Evolutionary conservation across 2,888 invertebrate genomes (phyloP).

Genomic region (Leptopilina syphax): DNA sequence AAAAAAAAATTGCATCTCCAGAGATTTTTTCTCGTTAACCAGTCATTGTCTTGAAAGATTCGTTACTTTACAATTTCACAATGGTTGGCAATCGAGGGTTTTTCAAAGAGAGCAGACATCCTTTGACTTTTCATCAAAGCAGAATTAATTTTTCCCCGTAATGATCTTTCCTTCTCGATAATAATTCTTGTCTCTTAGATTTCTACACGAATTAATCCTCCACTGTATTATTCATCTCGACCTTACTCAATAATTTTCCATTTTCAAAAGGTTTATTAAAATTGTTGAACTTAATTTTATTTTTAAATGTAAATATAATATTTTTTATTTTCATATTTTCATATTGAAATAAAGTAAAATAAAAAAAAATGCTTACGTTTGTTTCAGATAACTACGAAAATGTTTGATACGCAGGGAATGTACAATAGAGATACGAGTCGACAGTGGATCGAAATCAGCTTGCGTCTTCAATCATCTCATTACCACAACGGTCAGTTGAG

Average conservation of each 20-base stretch:
- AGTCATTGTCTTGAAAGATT: conserved; percentile 34
- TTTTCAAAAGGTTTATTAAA: too few species aligned
- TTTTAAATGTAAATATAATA: too few species aligned
- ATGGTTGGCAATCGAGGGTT: conserved; percentile 28
- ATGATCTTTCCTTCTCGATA: conserved; percentile 53
- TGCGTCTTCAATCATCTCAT: conserved; percentile 80
- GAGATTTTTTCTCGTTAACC: conserved; percentile 35
- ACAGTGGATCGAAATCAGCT: conserved; percentile 80
- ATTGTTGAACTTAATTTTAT: too few species aligned
- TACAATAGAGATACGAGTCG: conserved; percentile 76
- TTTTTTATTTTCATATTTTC: too few species aligned
- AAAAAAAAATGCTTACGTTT: neutral
- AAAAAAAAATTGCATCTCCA: conserved; percentile 30
- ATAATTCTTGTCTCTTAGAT: conserved; percentile 46
- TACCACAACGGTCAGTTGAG: conserved; percentile 82
- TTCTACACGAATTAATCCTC: neutral
- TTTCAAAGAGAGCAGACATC: conserved; percentile 40
- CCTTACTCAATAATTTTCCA: too few species aligned
- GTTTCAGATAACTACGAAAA: conserved; percentile 47
- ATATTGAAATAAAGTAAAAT: too few species aligned
- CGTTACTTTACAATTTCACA: conserved; percentile 26
- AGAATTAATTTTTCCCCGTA: conserved; percentile 62
- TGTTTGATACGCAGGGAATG: conserved; percentile 49
- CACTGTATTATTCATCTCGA: neutral
- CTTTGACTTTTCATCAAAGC: conserved; percentile 63